Evolutionary conservation across 2,113 vertebrate genomes (phyloP), one percentile per base, ranked within the genome.

Genomic region (Monopterus albus): DNA sequence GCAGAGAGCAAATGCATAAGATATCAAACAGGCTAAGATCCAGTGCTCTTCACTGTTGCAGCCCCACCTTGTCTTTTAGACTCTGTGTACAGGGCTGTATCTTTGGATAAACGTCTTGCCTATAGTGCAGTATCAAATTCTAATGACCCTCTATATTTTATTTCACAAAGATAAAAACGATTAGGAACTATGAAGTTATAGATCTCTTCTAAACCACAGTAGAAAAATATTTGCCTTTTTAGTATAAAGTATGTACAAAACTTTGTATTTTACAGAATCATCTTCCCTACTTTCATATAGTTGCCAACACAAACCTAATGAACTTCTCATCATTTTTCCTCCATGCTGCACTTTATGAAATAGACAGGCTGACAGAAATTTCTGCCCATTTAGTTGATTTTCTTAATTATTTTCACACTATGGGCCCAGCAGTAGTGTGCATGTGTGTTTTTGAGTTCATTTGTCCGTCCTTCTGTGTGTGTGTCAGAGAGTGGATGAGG

Each of bases 261-360:
- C 3, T 26, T 63, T 26, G 58, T 26, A 42, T 20, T 7, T 23
- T 9, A 20, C 36, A n/a, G n/a, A 45, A 33, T 14, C 21, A 4
- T 18, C 55, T 40, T 43, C 20, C 40, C 25, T 0, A 12, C 23
- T 38, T 60, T 66, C 11, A 7, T 23, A 38, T 28, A 61, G 51
- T 75, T 71, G 28, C 40, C 52, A 71, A 76, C 64, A 43, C 17
- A 11, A 49, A 58, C 26, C 28, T 60, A 46, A 57, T 53, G 20
- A 75, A 55, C 40, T 14, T 69, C 55, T 81, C 69, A 82, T 83
- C 81, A 84, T 88, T 86, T 86, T 25, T 11, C 20, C 59, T 55
- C 66, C 79, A 83, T 55, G 72, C 77, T 72, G 78, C 52, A 57
- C 64, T 63, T 68, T 74, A 36, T 61, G 31, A 68, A 59, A 62